phyloP scores from a whole-genome alignment of 2,113 vertebrate species.

The Zapornia atra region DNA sequence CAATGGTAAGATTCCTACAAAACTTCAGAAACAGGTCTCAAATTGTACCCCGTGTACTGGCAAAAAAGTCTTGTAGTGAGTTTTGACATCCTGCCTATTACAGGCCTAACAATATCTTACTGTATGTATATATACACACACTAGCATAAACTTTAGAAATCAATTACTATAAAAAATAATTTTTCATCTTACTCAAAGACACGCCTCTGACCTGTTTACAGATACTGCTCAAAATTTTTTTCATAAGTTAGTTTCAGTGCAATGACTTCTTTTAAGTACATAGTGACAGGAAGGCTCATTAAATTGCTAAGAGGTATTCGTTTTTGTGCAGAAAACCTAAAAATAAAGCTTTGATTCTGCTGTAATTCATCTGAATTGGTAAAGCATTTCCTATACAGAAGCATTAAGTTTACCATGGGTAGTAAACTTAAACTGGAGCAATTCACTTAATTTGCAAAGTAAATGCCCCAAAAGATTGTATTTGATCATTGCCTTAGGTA shows the following conservation, averaged over 20 bases:
- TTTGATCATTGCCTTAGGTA: constrained; percentile 59
- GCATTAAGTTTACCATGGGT: constrained; percentile 20
- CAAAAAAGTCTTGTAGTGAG: neutral
- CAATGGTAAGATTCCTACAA: neutral
- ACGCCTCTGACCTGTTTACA: constrained; percentile 42
- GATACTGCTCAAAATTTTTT: constrained; percentile 53
- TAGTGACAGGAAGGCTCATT: constrained; percentile 77
- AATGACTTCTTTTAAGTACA: constrained; percentile 68
- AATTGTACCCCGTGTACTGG: neutral
- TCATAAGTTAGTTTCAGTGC: constrained; percentile 78
- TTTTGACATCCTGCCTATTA: neutral
- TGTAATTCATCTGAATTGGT: neutral
- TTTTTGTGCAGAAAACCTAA: constrained; percentile 72
- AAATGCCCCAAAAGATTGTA: constrained; percentile 30
- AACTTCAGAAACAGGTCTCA: neutral
- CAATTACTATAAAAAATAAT: constrained; percentile 53
- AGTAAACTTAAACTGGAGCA: neutral
- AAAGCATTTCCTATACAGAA: constrained; percentile 29
- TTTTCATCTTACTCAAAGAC: constrained; percentile 3
- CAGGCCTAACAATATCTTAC: neutral
- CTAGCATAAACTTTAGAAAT: constrained; percentile 59
- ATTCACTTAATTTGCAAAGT: constrained; percentile 1
- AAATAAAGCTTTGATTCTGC: constrained; percentile 69
- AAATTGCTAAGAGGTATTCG: constrained; percentile 79
- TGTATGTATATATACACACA: constrained; percentile 10